Percentiles rank a stretch among this genome's conserved stretches.
Conservation (phyloP, 2,113 vertebrate genomes). For the Crotalus tigris region DNA sequence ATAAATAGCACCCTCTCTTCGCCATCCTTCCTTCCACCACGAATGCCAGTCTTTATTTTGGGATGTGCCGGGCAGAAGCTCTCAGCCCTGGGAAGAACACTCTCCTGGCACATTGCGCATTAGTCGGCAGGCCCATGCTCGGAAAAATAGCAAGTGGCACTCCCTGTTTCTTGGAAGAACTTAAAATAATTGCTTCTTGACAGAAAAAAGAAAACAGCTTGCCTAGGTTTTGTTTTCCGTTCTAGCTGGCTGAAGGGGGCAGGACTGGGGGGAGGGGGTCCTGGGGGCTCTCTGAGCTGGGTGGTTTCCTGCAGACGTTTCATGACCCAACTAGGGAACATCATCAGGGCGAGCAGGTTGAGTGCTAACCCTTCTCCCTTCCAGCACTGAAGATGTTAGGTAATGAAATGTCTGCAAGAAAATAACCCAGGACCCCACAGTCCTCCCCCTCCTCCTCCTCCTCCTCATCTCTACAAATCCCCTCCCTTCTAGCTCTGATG, state of each 20-base stretch:
- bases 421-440: too few relatives aligned
- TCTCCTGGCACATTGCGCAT: slow-evolving; percentile 51
- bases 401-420: too few relatives aligned
- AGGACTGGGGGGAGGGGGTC: neutral
- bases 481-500: too few relatives aligned
- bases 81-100: slow-evolving; percentile 52
- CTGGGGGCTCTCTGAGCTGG: neutral
- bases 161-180: slow-evolving; percentile 61
- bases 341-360: too few relatives aligned
- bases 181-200: slow-evolving; percentile 63
- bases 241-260: slow-evolving; percentile 19
- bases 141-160: slow-evolving; percentile 65
- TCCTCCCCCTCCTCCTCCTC: too few relatives aligned
- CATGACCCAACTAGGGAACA: too few relatives aligned
- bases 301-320: too few relatives aligned
- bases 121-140: slow-evolving; percentile 49
- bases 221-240: slow-evolving; percentile 59
- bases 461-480: too few relatives aligned
- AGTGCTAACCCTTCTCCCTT: too few relatives aligned
- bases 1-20: neutral
- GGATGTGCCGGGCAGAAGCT: slow-evolving; percentile 51
- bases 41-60: slow-evolving; percentile 61
- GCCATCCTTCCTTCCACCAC: slow-evolving; percentile 27
- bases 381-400: too few relatives aligned
- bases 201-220: slow-evolving; percentile 5